Percentiles rank a stretch among this genome's conserved stretches.
Evolutionary conservation across 2,888 invertebrate species (phyloP).

Genomic region (Melieria omissa): DNA sequence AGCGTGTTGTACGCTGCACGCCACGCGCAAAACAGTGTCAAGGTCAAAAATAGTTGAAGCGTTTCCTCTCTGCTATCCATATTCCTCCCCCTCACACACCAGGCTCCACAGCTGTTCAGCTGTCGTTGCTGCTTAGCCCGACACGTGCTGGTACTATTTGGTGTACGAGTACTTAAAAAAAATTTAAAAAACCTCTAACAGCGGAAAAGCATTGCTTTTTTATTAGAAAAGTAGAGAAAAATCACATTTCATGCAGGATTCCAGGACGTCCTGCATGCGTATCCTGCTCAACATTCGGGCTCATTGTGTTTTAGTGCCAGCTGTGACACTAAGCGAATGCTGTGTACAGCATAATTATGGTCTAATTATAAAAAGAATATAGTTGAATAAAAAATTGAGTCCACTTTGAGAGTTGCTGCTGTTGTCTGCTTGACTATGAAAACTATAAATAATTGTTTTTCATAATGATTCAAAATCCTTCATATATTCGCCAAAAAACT

Average conservation of each 20-base stretch:
- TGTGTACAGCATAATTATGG: too few species aligned
- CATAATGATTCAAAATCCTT: too few species aligned
- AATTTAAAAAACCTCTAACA: slow-evolving; percentile 8
- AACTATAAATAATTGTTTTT: too few species aligned
- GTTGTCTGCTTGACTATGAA: too few species aligned
- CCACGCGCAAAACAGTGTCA: slow-evolving; percentile 46
- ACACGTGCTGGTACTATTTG: too few species aligned
- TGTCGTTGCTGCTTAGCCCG: too few species aligned
- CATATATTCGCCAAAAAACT: too few species aligned
- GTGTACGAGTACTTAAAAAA: too few species aligned
- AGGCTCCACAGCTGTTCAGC: too few species aligned
- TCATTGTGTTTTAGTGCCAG: slow-evolving; percentile 44
- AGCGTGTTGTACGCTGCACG: background rate
- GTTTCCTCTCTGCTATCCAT: slow-evolving; percentile 28
- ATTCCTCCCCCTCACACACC: background rate
- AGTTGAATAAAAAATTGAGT: too few species aligned
- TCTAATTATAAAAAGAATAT: too few species aligned
- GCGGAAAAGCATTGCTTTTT: slow-evolving; percentile 17
- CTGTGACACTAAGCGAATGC: slow-evolving; percentile 37
- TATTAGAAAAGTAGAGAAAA: slow-evolving; percentile 34
- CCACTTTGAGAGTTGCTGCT: too few species aligned
- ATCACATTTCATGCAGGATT: slow-evolving; percentile 39
- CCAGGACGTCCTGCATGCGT: slow-evolving; percentile 30
- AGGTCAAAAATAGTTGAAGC: slow-evolving; percentile 45
- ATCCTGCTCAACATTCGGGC: slow-evolving; percentile 32